Base-by-base conservation (phyloP, 1,140 invertebrate species). In the Epicauta chinensis region DNA sequence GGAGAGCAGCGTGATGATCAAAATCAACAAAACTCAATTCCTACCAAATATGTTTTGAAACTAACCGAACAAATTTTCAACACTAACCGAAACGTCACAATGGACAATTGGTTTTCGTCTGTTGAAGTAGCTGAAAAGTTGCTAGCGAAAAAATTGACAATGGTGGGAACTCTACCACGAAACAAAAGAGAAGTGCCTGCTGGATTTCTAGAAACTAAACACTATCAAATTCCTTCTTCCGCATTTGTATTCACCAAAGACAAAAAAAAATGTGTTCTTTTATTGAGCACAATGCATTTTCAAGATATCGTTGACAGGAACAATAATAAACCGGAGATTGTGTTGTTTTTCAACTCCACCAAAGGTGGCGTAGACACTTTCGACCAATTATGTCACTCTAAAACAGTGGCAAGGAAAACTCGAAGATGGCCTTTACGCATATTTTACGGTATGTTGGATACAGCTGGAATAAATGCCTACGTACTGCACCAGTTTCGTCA, bases 151-250 rank as follows among this genome's bases (percentile, higher is more conserved):
- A 53, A 55, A 16, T 14, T 69, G 7, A 67, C 66, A 14, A 16
- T 57, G 17, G 45, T 66, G n/a, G 64, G 63, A 16, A 69, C 62
- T 7, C 40, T 65, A 16, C 62, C 51, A 53, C 60, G 60, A 52
- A 64, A 63, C 48, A 69, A 64, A 60, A n/a, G 30, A 17, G 35
- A 60, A 42, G 29, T 58, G 2, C 52, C 51, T 4, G 3, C 17
- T 7, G 3, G 1, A 10, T 15, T 51, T 56, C 35, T 23, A n/a
- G 7, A 34, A n/a, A n/a, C n/a, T 2, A 30, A 12, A 35, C 7
- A 38, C 1, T 13, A 35, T 11, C 14, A 46, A 16, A 32, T 7
- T 15, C 40, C 13, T 16, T 16, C 13, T 10, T 46, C 35, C 11
- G 40, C 54, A 13, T 59, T 56, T 50, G 53, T 23, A 11, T 61